Evolutionary conservation across 2,113 vertebrate genomes (phyloP), one percentile per base, ranked within the genome.

Genomic region (Brachypteracias leptosomus): DNA sequence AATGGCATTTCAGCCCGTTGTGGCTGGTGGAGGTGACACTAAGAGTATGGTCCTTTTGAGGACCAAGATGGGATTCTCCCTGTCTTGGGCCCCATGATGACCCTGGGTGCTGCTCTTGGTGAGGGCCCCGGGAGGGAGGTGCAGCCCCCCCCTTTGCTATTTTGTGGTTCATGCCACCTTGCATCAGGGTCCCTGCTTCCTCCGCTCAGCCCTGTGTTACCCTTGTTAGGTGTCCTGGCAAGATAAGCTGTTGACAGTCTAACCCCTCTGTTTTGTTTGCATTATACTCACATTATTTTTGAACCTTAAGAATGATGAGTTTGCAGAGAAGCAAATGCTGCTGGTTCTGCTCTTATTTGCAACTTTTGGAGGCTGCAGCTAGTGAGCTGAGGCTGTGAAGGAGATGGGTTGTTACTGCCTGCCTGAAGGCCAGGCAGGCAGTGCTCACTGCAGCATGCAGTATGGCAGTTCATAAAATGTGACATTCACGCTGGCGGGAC

Each of bases 401-500:
- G 26, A 63, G 46, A 42, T 47, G 76, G 24, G 72, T 62, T 78
- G 88, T 75, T 88, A 40, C 73, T 89, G 89, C 73, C 68, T 66
- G 47, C n/a, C 88, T 21, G 7, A 81, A 78, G 72, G 59, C 88
- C 74, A 52, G 49, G 79, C 75, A 71, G 55, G 80, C 92, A 93
- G 80, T 68, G 91, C 63, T 96, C 72, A 58, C 75, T 88, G 79
- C 86, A 92, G 93, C 20, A 13, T 83, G 93, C 54, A 83, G 71
- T 86, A 46, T 1, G 7, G 88, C 95, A 80, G 21, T 93, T 96
- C 85, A 79, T 92, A 95, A 96, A 96, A 94, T 16, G 29, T 93
- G 95, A 89, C 94, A 87, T 88, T 95, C 73, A 3, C 38, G 80
- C 93, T 89, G 90, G 85, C 7, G 20, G 79, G 88, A 86, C 70